Base-by-base conservation (phyloP, 2,888 invertebrate species). In the Dioctria rufipes region DNA sequence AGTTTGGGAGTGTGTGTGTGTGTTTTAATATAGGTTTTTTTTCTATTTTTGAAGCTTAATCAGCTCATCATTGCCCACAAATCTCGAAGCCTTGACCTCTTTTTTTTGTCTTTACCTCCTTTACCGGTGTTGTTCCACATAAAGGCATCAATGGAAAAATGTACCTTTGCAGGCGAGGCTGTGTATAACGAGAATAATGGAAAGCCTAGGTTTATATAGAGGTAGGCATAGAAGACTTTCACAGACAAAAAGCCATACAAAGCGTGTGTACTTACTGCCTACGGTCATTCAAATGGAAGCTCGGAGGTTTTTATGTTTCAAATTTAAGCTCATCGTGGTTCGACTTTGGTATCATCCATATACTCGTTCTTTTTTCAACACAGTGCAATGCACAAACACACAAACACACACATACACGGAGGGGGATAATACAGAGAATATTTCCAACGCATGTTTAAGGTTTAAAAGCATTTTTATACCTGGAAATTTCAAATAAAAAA, bases 361-460 rank as follows among this genome's bases (percentile, higher is more conserved):
- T 25, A 25, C 25, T 25, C 25, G 25, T 25, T 25, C 2, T 25
- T 25, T 25, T 25, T 25, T 25, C 25, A 25, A 25, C 25, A 25
- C 25, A 25, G 25, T 25, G 25, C 25, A 25, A 25, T 25, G 25
- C 25, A 25, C 2, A 25, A 25, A 25, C 2, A 25, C 25, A 25
- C 25, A 25, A 25, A 25, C 25, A 25, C 25, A 25, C 25, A 25
- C 25, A 25, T 25, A 67, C 37, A 37, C 46, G 5, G 13, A 13
- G 4, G n/a, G n/a, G 49, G 69, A 51, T 37, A 49, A 13, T 54
- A 54, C 25, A 3, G 49, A 69, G 69, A 51, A 51, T 11, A 51
- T 46, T 69, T 69, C 69, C 69, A 69, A 51, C 39, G 51, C 46
- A 46, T 69, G 69, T 69, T 69, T 49, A 69, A 69, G 69, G 69